Evolutionary conservation across 1,140 invertebrate genomes (phyloP).

Genomic region (Colletes latitarsis): DNA sequence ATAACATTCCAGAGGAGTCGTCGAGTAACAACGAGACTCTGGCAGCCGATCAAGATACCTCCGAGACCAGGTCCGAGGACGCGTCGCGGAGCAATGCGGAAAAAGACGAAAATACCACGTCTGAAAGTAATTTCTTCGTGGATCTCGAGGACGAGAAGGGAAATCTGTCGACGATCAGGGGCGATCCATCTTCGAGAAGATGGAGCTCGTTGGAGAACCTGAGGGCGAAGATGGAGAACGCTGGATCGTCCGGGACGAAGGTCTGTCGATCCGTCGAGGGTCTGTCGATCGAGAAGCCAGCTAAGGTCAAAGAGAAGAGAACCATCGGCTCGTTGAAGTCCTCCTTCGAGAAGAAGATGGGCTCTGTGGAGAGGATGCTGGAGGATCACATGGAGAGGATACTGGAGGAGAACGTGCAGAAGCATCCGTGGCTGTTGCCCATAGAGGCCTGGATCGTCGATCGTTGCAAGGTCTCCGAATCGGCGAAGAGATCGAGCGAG

Average conservation of each 20-base stretch:
- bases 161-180: background rate
- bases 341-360: slow-evolving; percentile 66
- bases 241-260: background rate
- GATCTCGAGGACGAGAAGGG: background rate
- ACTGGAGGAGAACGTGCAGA: slow-evolving; percentile 65
- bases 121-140: background rate
- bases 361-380: slow-evolving; percentile 65
- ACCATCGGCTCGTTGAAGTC: slow-evolving; percentile 47
- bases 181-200: background rate
- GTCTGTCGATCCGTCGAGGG: slow-evolving; percentile 2
- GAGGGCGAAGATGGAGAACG: background rate
- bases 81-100: background rate
- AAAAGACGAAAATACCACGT: background rate
- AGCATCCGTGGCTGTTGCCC: slow-evolving; percentile 68
- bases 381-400: slow-evolving; percentile 66
- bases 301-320: slow-evolving; percentile 42
- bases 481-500: background rate
- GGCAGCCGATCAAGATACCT: too few species aligned
- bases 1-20: background rate
- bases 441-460: slow-evolving; percentile 70
- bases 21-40: background rate
- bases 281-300: slow-evolving; percentile 10
- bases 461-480: slow-evolving; percentile 31
- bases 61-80: background rate
- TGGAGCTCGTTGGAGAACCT: slow-evolving; percentile 40